Evolutionary conservation across 2,888 invertebrate genomes (phyloP).

Genomic region (Meliscaeva auricollis): DNA sequence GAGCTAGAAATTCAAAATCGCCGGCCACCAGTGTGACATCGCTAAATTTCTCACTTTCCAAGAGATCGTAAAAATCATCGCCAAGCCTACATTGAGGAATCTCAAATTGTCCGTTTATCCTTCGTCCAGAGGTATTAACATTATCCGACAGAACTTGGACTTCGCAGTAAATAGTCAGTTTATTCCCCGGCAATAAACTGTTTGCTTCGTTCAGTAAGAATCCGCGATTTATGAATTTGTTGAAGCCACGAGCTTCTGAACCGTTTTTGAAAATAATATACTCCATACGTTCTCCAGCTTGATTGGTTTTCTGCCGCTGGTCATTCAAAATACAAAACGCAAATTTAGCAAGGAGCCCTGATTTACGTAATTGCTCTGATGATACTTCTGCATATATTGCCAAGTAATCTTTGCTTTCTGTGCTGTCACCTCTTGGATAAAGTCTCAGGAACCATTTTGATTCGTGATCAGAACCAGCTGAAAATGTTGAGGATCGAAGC

Average conservation of each 20-base stretch:
- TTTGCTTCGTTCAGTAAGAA: conserved; percentile 99
- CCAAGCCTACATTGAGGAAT: too few relatives aligned
- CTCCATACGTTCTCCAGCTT: too few relatives aligned
- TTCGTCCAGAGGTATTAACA: too few relatives aligned
- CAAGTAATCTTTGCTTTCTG: not conserved
- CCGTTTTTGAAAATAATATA: too few relatives aligned
- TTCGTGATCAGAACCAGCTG: not conserved
- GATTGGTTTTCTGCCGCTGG: too few relatives aligned
- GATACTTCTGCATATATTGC: too few relatives aligned
- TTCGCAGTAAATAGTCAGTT: conserved; percentile 99
- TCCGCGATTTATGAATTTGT: conserved; percentile 99
- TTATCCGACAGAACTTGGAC: conserved; percentile 99
- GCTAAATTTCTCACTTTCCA: conserved; percentile 99
- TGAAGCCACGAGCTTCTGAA: conserved; percentile 99
- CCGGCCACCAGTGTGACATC: conserved; percentile 98
- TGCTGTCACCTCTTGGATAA: not conserved
- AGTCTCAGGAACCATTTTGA: not conserved
- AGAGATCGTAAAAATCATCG: too few relatives aligned
- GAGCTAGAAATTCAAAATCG: conserved; percentile 96
- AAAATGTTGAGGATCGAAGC: not conserved
- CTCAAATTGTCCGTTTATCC: too few relatives aligned
- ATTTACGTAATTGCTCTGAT: too few relatives aligned
- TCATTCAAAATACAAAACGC: too few relatives aligned
- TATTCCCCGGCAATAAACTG: conserved; percentile 98
- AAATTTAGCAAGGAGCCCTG: too few relatives aligned